These are phyloP conservation scores for Muscicapa adusta DNA, from an alignment of 2,113 vertebrate species.

Conservation along the genomic window DNA sequence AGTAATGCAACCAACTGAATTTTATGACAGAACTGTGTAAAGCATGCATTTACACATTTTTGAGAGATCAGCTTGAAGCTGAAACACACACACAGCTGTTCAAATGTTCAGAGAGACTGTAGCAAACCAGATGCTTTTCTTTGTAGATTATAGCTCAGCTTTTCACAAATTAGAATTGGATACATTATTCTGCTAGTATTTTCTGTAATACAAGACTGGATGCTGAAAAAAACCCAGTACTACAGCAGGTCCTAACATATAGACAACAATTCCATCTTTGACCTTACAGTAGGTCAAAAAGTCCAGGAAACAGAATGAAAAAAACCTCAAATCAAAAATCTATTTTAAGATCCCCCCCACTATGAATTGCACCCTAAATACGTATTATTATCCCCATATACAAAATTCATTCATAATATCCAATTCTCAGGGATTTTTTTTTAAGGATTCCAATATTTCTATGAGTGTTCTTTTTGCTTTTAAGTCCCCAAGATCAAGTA, in stretches of 20 bases:
- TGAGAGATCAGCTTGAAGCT: constrained; percentile 14
- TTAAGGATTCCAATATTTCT: background rate
- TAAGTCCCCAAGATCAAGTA: background rate
- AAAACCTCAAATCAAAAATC: background rate
- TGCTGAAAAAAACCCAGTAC: background rate
- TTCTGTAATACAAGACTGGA: background rate
- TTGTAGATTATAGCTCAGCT: background rate
- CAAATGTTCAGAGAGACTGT: constrained; percentile 1
- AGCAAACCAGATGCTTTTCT: constrained; percentile 17
- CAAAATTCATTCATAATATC: background rate
- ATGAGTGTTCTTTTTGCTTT: background rate
- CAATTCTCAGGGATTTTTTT: background rate
- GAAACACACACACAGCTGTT: background rate
- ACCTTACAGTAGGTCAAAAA: background rate
- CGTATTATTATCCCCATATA: background rate
- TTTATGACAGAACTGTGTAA: constrained; percentile 27
- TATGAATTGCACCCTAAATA: background rate
- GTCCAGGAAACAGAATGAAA: background rate
- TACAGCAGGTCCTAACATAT: background rate
- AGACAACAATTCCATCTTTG: background rate
- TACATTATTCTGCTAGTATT: background rate
- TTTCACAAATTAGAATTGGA: background rate
- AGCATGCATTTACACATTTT: constrained; percentile 16
- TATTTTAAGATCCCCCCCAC: background rate
- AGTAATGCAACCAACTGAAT: constrained; percentile 9